Evolutionary conservation across 2,888 invertebrate genomes (phyloP).

Genomic region (Trilocha varians): DNA sequence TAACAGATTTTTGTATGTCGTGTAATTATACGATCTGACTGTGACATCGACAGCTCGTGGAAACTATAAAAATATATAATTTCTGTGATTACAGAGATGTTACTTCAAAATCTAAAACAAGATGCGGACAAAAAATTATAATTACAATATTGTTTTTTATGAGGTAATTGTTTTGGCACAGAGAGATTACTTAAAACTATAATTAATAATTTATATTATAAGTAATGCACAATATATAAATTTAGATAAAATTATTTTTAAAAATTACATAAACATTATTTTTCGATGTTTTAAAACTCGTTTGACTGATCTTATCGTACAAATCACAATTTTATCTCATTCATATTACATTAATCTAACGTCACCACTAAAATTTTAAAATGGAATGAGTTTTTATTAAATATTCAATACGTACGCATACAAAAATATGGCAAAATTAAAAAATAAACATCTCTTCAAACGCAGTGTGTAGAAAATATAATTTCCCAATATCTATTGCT

Average conservation of each 20-base stretch:
- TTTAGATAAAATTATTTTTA: conserved; percentile 50
- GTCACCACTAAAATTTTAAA: conserved; percentile 58
- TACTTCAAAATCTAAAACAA: conserved; percentile 37
- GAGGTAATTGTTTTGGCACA: conserved; percentile 89
- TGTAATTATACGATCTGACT: too few relatives aligned
- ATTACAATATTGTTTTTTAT: conserved; percentile 70
- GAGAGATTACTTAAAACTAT: conserved; percentile 75
- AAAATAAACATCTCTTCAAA: conserved; percentile 17
- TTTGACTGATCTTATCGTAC: conserved; percentile 72
- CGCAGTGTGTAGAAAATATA: conserved; percentile 11
- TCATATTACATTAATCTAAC: conserved; percentile 67
- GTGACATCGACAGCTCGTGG: not conserved
- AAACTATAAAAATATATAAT: not conserved
- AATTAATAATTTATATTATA: conserved; percentile 60
- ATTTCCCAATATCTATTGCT: conserved; percentile 7
- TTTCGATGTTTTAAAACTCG: conserved; percentile 72
- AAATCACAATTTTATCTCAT: conserved; percentile 69
- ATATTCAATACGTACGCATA: conserved; percentile 45
- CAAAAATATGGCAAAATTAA: conserved; percentile 56
- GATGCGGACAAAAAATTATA: conserved; percentile 45
- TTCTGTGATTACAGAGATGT: not conserved
- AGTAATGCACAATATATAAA: conserved; percentile 34
- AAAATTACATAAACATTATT: conserved; percentile 63
- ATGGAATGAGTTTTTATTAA: conserved; percentile 56
- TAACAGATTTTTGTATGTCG: too few relatives aligned